Conservation (phyloP, 1,140 invertebrate genomes). For the Drosophila nigrodunni region DNA sequence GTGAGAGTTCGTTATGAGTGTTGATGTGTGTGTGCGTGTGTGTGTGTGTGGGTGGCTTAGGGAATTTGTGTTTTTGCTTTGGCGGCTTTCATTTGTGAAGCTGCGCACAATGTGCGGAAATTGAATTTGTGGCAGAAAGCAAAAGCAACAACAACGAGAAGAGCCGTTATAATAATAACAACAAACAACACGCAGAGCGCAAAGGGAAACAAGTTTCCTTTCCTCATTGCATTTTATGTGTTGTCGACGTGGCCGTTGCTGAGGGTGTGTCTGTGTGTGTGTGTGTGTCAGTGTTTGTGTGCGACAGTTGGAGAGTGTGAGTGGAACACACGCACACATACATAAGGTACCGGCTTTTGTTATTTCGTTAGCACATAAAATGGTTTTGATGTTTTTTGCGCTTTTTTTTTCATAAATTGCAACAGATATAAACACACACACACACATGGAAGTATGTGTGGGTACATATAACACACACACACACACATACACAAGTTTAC, state of each 20-base stretch:
- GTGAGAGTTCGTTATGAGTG: too few relatives aligned
- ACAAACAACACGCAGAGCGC: conserved; percentile 2
- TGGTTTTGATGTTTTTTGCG: conserved; percentile 59
- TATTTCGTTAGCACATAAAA: conserved; percentile 78
- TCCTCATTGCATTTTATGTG: conserved; percentile 74
- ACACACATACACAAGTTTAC: conserved; percentile 11
- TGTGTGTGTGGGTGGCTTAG: background rate
- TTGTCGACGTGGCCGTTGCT: conserved; percentile 42
- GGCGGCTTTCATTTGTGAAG: conserved; percentile 37
- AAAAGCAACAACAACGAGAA: conserved; percentile 45
- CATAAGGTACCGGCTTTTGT: conserved; percentile 62
- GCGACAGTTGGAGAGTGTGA: background rate
- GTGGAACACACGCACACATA: conserved; percentile 1
- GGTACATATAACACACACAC: background rate
- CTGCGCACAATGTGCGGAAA: conserved; percentile 81
- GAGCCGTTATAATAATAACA: conserved; percentile 19
- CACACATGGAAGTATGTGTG: background rate
- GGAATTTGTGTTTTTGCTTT: conserved; percentile 14
- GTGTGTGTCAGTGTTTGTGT: background rate
- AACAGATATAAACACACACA: conserved; percentile 45
- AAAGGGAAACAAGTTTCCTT: conserved; percentile 47
- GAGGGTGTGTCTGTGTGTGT: conserved; percentile 20
- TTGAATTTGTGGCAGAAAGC: conserved; percentile 76
- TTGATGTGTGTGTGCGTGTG: too few relatives aligned
- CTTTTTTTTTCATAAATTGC: conserved; percentile 61